These are phyloP conservation scores for Apeira syringaria DNA, from an alignment of 2,888 invertebrate species.

Conservation along the genomic window DNA sequence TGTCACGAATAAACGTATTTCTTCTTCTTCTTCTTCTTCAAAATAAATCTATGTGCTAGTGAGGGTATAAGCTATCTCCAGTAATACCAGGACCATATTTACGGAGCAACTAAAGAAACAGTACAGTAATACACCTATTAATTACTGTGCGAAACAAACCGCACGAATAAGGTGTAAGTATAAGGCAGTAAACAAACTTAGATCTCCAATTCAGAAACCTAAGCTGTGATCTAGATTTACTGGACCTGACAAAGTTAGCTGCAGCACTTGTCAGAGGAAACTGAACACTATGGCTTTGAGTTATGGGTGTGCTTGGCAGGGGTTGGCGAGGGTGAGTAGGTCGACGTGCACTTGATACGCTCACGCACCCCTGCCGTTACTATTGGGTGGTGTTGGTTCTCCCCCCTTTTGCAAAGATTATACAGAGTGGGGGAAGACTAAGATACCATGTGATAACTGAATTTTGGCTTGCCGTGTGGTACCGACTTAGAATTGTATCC, in stretches of 20 bases:
- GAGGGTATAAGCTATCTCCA: too few relatives aligned
- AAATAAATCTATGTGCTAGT: too few relatives aligned
- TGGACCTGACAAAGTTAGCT: slow-evolving; percentile 34
- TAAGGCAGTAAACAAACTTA: slow-evolving; percentile 42
- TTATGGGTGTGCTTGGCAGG: slow-evolving; percentile 23
- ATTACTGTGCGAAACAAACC: slow-evolving; percentile 12
- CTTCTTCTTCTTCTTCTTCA: too few relatives aligned
- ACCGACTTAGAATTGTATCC: too few relatives aligned
- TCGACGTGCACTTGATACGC: slow-evolving; percentile 58
- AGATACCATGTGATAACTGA: too few relatives aligned
- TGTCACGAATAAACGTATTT: too few relatives aligned
- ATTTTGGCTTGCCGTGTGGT: too few relatives aligned
- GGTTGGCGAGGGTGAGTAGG: slow-evolving; percentile 25
- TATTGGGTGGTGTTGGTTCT: slow-evolving; percentile 65
- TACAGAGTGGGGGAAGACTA: slow-evolving; percentile 13
- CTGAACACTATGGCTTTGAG: slow-evolving; percentile 25
- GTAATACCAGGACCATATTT: too few relatives aligned
- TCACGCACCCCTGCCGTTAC: slow-evolving; percentile 61
- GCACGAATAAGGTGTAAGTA: slow-evolving; percentile 9
- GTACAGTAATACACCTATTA: slow-evolving; percentile 1
- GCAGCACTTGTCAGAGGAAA: slow-evolving; percentile 15
- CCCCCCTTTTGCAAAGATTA: slow-evolving; percentile 55
- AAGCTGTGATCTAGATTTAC: slow-evolving; percentile 59
- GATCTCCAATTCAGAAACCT: slow-evolving; percentile 49
- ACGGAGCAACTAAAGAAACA: neutral